Percentiles rank a stretch among this genome's conserved stretches.
Conservation (phyloP, 2,797 vertebrate genomes). For the Macropus fuliginosus region DNA sequence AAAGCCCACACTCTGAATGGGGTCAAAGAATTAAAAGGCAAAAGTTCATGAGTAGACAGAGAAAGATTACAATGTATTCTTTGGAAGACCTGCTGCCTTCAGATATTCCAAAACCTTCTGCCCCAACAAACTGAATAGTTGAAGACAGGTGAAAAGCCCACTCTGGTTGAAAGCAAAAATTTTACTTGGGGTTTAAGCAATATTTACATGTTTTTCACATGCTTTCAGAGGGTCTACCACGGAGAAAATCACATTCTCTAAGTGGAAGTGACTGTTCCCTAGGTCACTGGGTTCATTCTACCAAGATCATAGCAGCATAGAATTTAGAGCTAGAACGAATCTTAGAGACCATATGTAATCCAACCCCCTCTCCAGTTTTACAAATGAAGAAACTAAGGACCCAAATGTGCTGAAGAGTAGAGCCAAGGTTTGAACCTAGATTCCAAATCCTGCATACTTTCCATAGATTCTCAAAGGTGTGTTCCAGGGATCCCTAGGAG, state of each 20-base stretch:
- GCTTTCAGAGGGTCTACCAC: neutral
- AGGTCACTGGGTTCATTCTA: neutral
- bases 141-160: neutral
- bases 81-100: neutral
- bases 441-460: neutral
- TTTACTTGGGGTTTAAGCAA: slow-evolving; percentile 7
- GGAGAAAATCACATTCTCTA: neutral
- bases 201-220: neutral
- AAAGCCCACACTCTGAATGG: neutral
- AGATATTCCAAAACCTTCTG: neutral
- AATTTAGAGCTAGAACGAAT: neutral
- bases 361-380: neutral
- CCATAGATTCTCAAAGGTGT: neutral
- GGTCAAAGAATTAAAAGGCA: neutral
- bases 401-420: neutral
- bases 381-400: neutral
- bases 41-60: neutral
- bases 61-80: neutral
- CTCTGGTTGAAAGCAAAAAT: neutral
- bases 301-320: neutral
- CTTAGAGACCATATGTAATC: neutral
- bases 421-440: neutral
- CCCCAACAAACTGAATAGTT: neutral
- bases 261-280: neutral
- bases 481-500: neutral